These are phyloP conservation scores for Formica selysi DNA, from an alignment of 1,140 invertebrate genomes.

Conservation along the genomic window DNA sequence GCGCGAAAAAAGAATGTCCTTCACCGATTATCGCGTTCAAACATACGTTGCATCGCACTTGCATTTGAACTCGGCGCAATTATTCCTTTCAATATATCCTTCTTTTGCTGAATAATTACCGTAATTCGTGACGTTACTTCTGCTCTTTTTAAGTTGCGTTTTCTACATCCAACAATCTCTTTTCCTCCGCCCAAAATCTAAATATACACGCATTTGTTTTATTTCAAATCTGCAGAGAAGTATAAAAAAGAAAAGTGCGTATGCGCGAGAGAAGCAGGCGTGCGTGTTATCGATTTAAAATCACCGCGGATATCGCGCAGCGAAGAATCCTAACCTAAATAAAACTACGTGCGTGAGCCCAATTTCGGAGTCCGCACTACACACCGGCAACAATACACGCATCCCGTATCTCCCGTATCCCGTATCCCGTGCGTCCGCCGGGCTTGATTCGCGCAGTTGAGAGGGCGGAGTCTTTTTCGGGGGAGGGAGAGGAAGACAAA, in stretches of 20 bases:
- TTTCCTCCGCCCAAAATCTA: not conserved
- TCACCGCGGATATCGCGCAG: constrained; percentile 7
- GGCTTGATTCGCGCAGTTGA: constrained; percentile 27
- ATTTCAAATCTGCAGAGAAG: not conserved
- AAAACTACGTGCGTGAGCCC: too few species aligned
- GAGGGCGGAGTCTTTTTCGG: constrained; percentile 10
- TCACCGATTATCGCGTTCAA: not conserved
- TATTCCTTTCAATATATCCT: not conserved
- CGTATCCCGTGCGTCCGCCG: not conserved
- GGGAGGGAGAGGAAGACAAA: not conserved
- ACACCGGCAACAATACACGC: not conserved
- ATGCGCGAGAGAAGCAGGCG: too few species aligned
- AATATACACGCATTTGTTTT: not conserved
- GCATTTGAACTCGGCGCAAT: constrained; percentile 8
- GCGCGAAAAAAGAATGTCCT: constrained; percentile 16
- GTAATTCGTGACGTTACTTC: not conserved
- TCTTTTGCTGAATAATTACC: not conserved
- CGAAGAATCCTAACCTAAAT: constrained; percentile 43
- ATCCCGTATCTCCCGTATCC: not conserved
- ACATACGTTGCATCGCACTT: not conserved
- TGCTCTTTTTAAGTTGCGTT: not conserved
- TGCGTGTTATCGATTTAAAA: constrained; percentile 30
- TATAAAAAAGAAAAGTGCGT: not conserved
- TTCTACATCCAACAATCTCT: not conserved
- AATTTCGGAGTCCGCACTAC: not conserved